Conservation (phyloP, 2,888 invertebrate genomes). For the Troides aeacus region DNA sequence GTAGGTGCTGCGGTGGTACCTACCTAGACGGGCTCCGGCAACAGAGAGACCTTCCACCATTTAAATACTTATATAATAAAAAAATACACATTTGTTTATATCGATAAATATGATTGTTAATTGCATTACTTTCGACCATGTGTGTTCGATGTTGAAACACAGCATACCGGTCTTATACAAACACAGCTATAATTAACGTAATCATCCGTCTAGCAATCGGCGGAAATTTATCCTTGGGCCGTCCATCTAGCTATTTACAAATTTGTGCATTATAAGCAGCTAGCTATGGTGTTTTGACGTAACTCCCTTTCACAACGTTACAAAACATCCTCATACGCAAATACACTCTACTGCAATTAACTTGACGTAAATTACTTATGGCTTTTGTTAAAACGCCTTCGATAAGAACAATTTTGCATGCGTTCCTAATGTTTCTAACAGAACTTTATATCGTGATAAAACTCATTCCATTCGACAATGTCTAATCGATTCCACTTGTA, state of each 20-base stretch:
- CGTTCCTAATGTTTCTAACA: conserved; percentile 45
- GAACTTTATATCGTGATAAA: conserved; percentile 17
- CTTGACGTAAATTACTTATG: conserved; percentile 37
- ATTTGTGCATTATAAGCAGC: conserved; percentile 12
- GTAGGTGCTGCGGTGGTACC: too few relatives aligned
- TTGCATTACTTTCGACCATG: conserved; percentile 23
- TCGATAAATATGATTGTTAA: too few relatives aligned
- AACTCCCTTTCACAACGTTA: conserved; percentile 18
- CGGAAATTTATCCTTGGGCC: conserved; percentile 55
- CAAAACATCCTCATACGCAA: conserved; percentile 31
- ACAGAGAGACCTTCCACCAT: too few relatives aligned
- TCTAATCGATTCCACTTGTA: conserved; percentile 22
- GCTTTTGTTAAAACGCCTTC: conserved; percentile 38
- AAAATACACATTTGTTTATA: too few relatives aligned
- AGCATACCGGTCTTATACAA: conserved; percentile 25
- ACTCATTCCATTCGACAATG: conserved; percentile 5
- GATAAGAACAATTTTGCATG: conserved; percentile 41
- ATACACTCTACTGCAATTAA: conserved; percentile 33
- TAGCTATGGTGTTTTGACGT: conserved; percentile 18
- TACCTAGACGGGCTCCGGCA: too few relatives aligned
- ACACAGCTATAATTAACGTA: conserved; percentile 44
- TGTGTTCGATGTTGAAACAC: conserved; percentile 32
- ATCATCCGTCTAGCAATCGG: conserved; percentile 53
- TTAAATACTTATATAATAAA: too few relatives aligned
- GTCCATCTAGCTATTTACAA: conserved; percentile 33